Base-by-base conservation (phyloP, 2,888 invertebrate genomes). In the Drosophila leonis region DNA sequence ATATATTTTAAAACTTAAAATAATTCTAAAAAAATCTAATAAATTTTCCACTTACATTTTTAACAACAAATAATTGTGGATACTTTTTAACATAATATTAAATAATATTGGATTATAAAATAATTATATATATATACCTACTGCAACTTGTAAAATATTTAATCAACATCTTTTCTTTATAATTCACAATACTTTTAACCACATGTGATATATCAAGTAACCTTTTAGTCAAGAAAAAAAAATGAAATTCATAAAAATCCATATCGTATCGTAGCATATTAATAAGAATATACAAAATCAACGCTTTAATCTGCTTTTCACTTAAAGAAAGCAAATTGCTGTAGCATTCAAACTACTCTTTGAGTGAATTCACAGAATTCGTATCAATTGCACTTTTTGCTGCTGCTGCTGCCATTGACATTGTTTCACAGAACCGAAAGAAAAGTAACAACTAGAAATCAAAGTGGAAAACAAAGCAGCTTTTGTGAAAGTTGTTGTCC, bases 381-480 rank as follows among this genome's bases (percentile, higher is more conserved):
- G 8, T 8, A 33, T 20, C 31, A 31, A 31, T 49, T 49, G 18
- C n/a, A 18, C 3, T n/a, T 29, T 29, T 4, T 24, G 4, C 24
- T 24, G 24, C 24, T 24, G 24, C 9, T 8, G 9, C 15, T 39
- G 31, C 29, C 39, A 46, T 18, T 39, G 18, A 70, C 24, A n/a
- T 42, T 9, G 24, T 56, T 29, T 54, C 48, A 41, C 5, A 8
- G 29, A 33, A 35, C 24, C 27, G 24, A 24, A 24, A 44, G 1
- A 24, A 15, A 3, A 4, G 33, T 2, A 41, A 42, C n/a, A 9
- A 2, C n/a, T 20, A 29, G 27, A 35, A 51, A 20, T 20, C 3
- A 27, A 46, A 12, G 7, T 4, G 13, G 35, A 48, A 72, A 69
- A 37, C 80, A 1, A 2, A 71, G 78, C 65, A 74, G 24, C 5